Base-by-base conservation (phyloP, 1,140 invertebrate species). In the Drosophila jambulina region DNA sequence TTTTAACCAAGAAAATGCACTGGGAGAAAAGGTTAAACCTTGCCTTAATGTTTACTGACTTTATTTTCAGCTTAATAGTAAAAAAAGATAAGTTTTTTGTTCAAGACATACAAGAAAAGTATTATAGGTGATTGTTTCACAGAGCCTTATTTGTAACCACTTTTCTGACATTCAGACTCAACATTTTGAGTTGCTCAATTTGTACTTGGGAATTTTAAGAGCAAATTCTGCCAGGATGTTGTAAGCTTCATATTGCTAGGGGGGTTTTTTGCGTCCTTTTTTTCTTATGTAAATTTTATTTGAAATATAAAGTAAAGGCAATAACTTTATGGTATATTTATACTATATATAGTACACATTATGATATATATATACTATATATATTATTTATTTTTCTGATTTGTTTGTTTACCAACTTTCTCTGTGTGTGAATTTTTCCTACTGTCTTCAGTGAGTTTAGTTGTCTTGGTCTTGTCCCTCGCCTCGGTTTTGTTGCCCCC, bases 371-470 rank as follows among this genome's bases (percentile, higher is more conserved):
- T 34, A 34, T 13, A 12, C 0, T 12, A 34, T 3, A 36, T 5
- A 13, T 13, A 13, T 13, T 5, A 36, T 13, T 13, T 36, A 8
- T 19, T 8, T 25, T 12, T 13, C n/a, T 25, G 25, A 7, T 61
- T n/a, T 62, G 29, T 19, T 23, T 51, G 32, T 49, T 32, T 12
- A 25, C 2, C 0, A 8, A 4, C 51, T 69, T 53, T 70, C 38
- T 29, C 17, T 38, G 34, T 45, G 51, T 57, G 21, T 34, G 71
- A 5, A 7, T n/a, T 68, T 56, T 56, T 60, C 10, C 54, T 32
- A 27, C 38, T 38, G 4, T 61, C 7, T 57, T n/a, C 15, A 68
- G 63, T 83, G 4, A 79, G 78, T 78, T 87, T 82, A 67, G 84
- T 80, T 62, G 42, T 46, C 19, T 63, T 68, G 56, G 32, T 59